Percentiles rank a stretch among this genome's conserved stretches.
These are phyloP conservation scores for Magallana ariakensis DNA, from an alignment of 1,140 invertebrate genomes.

Conservation along the genomic window DNA sequence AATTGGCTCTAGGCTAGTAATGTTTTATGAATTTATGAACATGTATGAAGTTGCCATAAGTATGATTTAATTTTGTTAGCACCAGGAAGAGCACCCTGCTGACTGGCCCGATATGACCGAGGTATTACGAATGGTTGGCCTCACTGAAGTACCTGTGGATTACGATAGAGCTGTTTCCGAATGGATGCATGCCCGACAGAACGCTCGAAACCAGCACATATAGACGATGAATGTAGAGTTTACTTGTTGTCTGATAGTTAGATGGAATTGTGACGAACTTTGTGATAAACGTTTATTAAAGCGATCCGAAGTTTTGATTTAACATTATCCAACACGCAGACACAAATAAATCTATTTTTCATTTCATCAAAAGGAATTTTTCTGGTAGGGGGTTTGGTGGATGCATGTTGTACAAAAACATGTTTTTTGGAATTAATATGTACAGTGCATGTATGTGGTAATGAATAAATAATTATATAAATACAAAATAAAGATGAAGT, in stretches of 20 bases:
- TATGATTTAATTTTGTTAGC: neutral
- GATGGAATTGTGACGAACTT: neutral
- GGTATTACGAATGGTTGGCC: neutral
- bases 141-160: slow-evolving; percentile 6
- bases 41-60: too few relatives aligned
- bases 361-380: neutral
- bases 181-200: neutral
- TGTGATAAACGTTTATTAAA: neutral
- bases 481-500: too few relatives aligned
- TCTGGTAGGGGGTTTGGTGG: too few relatives aligned
- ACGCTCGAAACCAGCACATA: neutral
- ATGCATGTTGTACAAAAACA: too few relatives aligned
- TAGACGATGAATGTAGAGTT: neutral
- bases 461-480: too few relatives aligned
- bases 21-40: too few relatives aligned
- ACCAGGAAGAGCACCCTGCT: neutral
- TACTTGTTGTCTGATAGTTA: neutral
- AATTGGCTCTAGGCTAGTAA: too few relatives aligned
- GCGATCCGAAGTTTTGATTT: neutral
- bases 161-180: neutral
- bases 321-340: neutral
- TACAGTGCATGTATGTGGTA: too few relatives aligned
- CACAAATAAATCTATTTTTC: neutral
- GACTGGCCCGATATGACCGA: neutral
- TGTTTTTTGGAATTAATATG: too few relatives aligned